Conservation (phyloP, 1,140 invertebrate genomes). For the Oppia nitens region DNA sequence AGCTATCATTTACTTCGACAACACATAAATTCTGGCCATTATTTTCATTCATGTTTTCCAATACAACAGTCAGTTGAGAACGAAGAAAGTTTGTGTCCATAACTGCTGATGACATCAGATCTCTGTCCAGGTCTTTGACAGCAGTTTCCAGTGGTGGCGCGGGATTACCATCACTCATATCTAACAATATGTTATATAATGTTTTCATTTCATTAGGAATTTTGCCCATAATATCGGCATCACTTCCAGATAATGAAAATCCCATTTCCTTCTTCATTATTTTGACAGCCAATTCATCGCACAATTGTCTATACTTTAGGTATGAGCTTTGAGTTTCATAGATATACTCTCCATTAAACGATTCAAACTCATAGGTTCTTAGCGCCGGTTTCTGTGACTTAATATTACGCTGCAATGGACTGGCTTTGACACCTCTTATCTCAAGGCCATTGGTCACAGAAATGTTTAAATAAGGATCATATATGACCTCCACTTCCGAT, state of each 20-base stretch:
- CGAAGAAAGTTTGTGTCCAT: slow-evolving; percentile 26
- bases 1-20: slow-evolving; percentile 41
- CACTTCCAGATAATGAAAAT: neutral
- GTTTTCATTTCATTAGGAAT: neutral
- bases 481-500: neutral
- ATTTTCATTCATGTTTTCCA: slow-evolving; percentile 53
- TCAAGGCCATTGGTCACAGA: neutral
- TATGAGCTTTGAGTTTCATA: slow-evolving; percentile 4
- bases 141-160: neutral
- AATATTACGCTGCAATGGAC: neutral
- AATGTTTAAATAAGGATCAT: neutral
- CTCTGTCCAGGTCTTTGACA: slow-evolving; percentile 14
- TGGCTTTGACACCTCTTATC: neutral
- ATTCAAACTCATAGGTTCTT: neutral
- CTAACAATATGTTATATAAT: no score
- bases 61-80: slow-evolving; percentile 44
- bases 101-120: slow-evolving; percentile 15
- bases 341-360: neutral
- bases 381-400: neutral
- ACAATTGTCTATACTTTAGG: no score
- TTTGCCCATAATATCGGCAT: neutral
- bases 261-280: neutral
- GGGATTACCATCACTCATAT: neutral
- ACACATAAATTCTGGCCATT: slow-evolving; percentile 55
- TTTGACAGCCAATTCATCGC: no score